Conservation (phyloP, 1,140 invertebrate genomes). For the Trinorchestia longiramus region DNA sequence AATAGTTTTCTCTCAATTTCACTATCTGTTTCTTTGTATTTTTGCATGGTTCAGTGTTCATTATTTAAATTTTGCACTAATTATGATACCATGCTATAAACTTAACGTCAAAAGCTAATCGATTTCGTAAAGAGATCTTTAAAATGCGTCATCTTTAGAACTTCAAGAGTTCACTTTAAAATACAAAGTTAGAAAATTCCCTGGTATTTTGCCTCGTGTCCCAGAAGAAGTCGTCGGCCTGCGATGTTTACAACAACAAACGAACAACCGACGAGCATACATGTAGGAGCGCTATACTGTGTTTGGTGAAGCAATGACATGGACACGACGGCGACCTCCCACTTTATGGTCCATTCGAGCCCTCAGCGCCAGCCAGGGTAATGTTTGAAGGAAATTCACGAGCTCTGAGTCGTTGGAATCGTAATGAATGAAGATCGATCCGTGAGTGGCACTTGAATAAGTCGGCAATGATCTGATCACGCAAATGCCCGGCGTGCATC, state of each 20-base stretch:
- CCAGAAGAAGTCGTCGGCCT: neutral
- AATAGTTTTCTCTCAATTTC: no score
- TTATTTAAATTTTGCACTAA: no score
- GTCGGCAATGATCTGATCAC: constrained; percentile 6
- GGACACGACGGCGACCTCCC: neutral
- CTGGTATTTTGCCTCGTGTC: no score
- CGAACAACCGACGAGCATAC: neutral
- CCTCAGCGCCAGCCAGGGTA: neutral
- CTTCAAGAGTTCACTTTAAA: no score
- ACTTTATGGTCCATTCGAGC: neutral
- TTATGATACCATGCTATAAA: no score
- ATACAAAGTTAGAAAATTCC: neutral
- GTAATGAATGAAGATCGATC: constrained; percentile 8
- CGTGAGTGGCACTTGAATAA: neutral
- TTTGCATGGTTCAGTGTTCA: no score
- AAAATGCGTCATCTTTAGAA: no score
- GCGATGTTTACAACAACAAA: neutral
- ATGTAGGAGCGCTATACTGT: neutral
- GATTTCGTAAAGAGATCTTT: no score
- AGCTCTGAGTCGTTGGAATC: neutral
- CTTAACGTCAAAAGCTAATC: no score
- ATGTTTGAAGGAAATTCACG: neutral
- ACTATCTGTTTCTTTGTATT: no score
- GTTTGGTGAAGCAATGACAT: neutral
- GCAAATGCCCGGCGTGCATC: neutral